These are phyloP conservation scores for Oligia strigilis DNA, from an alignment of 2,888 invertebrate species.

Conservation along the genomic window DNA sequence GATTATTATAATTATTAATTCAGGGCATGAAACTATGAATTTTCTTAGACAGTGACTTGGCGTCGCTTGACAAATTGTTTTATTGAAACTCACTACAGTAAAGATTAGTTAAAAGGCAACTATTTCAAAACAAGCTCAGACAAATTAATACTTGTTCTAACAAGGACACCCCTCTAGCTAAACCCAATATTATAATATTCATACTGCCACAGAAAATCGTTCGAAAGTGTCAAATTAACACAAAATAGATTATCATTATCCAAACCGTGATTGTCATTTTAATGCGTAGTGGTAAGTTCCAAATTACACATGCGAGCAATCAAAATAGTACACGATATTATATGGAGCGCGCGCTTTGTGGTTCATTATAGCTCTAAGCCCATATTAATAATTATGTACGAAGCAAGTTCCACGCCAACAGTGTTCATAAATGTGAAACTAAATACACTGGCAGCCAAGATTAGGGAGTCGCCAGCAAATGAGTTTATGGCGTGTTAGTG, in stretches of 20 bases:
- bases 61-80: background rate
- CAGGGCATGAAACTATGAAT: background rate
- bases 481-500: constrained; percentile 87
- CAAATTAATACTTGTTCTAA: constrained; percentile 1
- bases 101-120: background rate
- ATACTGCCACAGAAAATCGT: constrained; percentile 12
- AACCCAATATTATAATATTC: constrained; percentile 17
- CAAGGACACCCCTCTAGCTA: background rate
- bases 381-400: constrained; percentile 75
- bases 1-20: background rate
- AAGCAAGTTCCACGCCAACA: constrained; percentile 75
- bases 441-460: constrained; percentile 82
- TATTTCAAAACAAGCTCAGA: background rate
- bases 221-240: constrained; percentile 39
- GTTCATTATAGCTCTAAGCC: constrained; percentile 76
- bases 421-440: constrained; percentile 83
- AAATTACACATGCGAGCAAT: constrained; percentile 67
- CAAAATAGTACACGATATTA: constrained; percentile 62
- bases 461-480: constrained; percentile 83
- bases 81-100: background rate
- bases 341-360: constrained; percentile 64
- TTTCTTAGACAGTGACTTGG: background rate
- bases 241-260: constrained; percentile 59
- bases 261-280: constrained; percentile 53
- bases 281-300: constrained; percentile 58